Base-by-base conservation (phyloP, 2,888 invertebrate species). In the Scotopteryx bipunctaria region DNA sequence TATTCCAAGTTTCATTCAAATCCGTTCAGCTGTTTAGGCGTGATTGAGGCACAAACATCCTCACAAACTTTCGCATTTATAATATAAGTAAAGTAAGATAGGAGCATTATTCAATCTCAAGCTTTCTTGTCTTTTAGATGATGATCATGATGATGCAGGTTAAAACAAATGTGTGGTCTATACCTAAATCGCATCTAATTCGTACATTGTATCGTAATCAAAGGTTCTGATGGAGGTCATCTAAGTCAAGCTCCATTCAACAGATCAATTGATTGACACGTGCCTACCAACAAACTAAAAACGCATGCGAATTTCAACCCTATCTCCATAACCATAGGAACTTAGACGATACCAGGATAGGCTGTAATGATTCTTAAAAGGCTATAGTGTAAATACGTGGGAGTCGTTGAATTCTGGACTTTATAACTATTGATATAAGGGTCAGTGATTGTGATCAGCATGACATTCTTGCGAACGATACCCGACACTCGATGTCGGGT, bases 391-490 rank as follows among this genome's bases (percentile, higher is more conserved):
- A 41, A 6, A 15, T 2, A 27, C 1, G 15, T 42, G 14, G 23
- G 31, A n/a, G n/a, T n/a, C n/a, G n/a, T n/a, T n/a, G n/a, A n/a
- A 42, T 17, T 45, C 17, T 33, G 3, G 11, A 41, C 41, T 16
- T 37, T 46, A 37, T 16, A 0, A 0, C 1, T 1, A 9, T 15
- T 0, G 1, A 2, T 5, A 37, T 46, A 55, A 19, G 45, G 2
- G 15, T 9, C 16, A 36, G 1, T 5, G 27, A 9, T 4, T 23
- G 11, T n/a, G n/a, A n/a, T n/a, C n/a, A n/a, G n/a, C n/a, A n/a
- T n/a, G n/a, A n/a, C n/a, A n/a, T n/a, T 25, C 37, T 60, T 50
- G 66, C 63, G 61, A 63, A 69, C 68, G 72, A 69, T 67, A 68
- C 59, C 57, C 62, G 63, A 66, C 64, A 64, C 67, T 66, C 59